phyloP scores from a whole-genome alignment of 1,140 invertebrate genomes.

The Heliconius hermathena region DNA sequence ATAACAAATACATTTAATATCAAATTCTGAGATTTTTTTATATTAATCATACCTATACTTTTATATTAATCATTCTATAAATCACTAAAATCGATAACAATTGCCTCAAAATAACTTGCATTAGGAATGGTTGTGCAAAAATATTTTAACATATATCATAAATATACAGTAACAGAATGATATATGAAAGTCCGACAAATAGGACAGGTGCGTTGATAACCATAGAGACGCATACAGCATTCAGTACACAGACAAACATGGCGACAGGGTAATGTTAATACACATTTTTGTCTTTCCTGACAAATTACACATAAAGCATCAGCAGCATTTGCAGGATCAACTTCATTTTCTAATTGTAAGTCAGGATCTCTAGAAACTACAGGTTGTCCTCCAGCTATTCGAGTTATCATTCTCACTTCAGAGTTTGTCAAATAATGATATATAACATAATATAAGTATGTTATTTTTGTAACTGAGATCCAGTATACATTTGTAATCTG shows the following conservation, averaged over 20 bases:
- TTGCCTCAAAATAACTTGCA: background rate
- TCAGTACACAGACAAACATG: conserved; percentile 75
- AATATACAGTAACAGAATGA: conserved; percentile 73
- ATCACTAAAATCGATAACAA: background rate
- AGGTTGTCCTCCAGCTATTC: conserved; percentile 59
- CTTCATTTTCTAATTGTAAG: conserved; percentile 41
- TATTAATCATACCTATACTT: background rate
- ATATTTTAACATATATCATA: conserved; percentile 44
- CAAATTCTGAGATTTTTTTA: background rate
- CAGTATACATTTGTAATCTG: conserved; percentile 58
- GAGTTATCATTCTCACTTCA: conserved; percentile 66
- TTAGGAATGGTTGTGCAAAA: background rate
- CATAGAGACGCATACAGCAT: conserved; percentile 69
- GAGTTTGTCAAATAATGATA: conserved; percentile 72
- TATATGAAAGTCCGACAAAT: conserved; percentile 78
- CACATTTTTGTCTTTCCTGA: conserved; percentile 74
- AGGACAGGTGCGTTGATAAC: conserved; percentile 75
- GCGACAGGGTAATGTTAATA: conserved; percentile 72
- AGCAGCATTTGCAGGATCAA: conserved; percentile 50
- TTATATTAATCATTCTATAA: background rate
- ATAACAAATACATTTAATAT: conserved; percentile 1
- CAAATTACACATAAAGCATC: conserved; percentile 74
- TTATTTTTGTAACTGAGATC: conserved; percentile 60
- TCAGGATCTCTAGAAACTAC: conserved; percentile 44
- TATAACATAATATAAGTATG: conserved; percentile 64